Evolutionary conservation across 2,797 vertebrate genomes (phyloP).

Genomic region (Myotis daubentonii): DNA sequence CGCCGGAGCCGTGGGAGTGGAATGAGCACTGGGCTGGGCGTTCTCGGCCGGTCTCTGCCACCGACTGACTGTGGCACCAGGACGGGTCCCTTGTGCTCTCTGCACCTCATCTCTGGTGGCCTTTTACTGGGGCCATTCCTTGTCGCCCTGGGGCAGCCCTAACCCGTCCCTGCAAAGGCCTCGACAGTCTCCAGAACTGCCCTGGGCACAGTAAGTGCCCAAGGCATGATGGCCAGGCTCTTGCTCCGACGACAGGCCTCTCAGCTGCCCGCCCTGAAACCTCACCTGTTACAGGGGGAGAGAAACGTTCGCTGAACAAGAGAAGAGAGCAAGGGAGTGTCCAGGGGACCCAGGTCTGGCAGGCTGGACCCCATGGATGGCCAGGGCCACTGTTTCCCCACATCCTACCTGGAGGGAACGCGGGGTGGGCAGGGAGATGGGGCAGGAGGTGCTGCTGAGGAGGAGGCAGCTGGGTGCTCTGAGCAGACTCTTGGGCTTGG

Average conservation of each 20-base stretch:
- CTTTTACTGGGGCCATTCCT: neutral
- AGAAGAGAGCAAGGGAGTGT: neutral
- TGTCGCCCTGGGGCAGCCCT: neutral
- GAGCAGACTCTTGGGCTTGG: neutral
- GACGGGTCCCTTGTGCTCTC: neutral
- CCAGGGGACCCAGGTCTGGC: neutral
- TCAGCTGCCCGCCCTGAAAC: too few species aligned
- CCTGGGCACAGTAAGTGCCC: neutral
- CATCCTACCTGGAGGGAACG: neutral
- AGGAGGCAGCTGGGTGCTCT: neutral
- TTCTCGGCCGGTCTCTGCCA: neutral
- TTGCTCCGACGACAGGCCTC: too few species aligned
- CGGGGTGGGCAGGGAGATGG: too few species aligned
- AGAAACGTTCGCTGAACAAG: too few species aligned
- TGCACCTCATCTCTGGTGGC: neutral
- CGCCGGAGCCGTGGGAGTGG: accelerated
- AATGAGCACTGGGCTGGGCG: neutral
- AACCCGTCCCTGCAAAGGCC: neutral
- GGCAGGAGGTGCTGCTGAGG: neutral
- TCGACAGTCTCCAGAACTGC: accelerated
- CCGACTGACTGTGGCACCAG: accelerated
- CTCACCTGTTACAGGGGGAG: accelerated
- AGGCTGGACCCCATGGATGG: neutral
- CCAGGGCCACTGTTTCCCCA: neutral
- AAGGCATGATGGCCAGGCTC: accelerated